phyloP scores from a whole-genome alignment of 2,888 invertebrate genomes.

The Eucriotettix oculatus region DNA sequence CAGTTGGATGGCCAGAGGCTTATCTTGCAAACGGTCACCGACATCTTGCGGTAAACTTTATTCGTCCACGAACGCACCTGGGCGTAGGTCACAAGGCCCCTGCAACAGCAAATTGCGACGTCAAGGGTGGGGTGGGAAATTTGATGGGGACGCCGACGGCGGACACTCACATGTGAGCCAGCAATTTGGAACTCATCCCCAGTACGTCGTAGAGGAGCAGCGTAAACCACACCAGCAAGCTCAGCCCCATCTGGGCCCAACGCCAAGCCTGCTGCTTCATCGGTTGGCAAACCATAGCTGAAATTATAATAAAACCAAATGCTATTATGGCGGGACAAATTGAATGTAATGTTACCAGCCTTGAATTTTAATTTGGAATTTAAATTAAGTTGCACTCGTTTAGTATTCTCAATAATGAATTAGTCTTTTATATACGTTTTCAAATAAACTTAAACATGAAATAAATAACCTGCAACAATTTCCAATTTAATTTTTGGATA shows the following conservation, averaged over 20 bases:
- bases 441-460: neutral
- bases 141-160: too few species aligned
- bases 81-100: constrained; percentile 5
- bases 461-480: too few species aligned
- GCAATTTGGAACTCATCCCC: constrained; percentile 55
- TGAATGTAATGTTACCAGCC: too few species aligned
- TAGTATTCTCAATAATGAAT: neutral
- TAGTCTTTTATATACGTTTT: neutral
- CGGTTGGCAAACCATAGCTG: constrained; percentile 24
- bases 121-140: too few species aligned
- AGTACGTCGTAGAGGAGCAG: constrained; percentile 65
- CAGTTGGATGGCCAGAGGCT: neutral
- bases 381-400: neutral
- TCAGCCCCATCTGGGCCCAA: constrained; percentile 35
- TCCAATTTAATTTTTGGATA: too few species aligned
- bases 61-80: constrained; percentile 4
- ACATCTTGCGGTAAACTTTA: neutral
- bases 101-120: neutral
- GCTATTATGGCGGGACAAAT: too few species aligned
- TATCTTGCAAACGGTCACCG: neutral
- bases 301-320: neutral
- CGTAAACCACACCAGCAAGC: constrained; percentile 57
- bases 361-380: too few species aligned
- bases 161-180: constrained; percentile 50
- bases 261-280: constrained; percentile 33